Evolutionary conservation across 2,888 invertebrate genomes (phyloP).

Genomic region (Nomada fabriciana): DNA sequence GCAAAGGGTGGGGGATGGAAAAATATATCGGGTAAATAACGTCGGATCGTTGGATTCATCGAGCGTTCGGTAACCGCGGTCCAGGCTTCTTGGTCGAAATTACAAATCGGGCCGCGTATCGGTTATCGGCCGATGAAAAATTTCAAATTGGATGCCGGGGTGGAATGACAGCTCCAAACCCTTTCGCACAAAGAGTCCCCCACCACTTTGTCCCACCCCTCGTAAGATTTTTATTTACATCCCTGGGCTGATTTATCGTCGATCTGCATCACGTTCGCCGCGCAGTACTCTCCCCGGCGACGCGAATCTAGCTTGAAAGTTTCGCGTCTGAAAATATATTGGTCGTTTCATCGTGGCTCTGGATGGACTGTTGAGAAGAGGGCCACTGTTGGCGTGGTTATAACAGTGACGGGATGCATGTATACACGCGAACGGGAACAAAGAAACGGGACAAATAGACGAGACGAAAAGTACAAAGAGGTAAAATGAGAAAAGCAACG

Average conservation of each 20-base stretch:
- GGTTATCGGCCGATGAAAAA: constrained; percentile 56
- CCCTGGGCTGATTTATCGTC: constrained; percentile 62
- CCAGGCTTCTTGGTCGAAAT: constrained; percentile 28
- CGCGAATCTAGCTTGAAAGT: constrained; percentile 42
- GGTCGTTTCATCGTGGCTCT: constrained; percentile 36
- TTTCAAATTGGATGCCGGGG: constrained; percentile 47
- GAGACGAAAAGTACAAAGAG: constrained; percentile 15
- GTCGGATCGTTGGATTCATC: constrained; percentile 29
- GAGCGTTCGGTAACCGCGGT: not conserved
- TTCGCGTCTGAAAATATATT: constrained; percentile 60
- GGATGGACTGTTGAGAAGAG: constrained; percentile 8
- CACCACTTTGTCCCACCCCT: not conserved
- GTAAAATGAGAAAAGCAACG: constrained; percentile 22
- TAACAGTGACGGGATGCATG: not conserved
- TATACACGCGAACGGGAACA: constrained; percentile 6
- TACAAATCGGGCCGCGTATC: constrained; percentile 36
- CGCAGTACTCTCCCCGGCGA: constrained; percentile 22
- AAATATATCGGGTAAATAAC: constrained; percentile 33
- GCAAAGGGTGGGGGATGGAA: not conserved
- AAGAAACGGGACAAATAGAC: constrained; percentile 21
- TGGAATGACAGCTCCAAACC: constrained; percentile 12
- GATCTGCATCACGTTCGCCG: constrained; percentile 55
- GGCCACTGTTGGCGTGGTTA: not conserved
- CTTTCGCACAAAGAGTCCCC: constrained; percentile 19
- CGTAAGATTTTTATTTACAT: constrained; percentile 67